Percentiles rank a stretch among this genome's conserved stretches.
phyloP scores from a whole-genome alignment of 2,888 invertebrate genomes.

The Platycheirus albimanus region DNA sequence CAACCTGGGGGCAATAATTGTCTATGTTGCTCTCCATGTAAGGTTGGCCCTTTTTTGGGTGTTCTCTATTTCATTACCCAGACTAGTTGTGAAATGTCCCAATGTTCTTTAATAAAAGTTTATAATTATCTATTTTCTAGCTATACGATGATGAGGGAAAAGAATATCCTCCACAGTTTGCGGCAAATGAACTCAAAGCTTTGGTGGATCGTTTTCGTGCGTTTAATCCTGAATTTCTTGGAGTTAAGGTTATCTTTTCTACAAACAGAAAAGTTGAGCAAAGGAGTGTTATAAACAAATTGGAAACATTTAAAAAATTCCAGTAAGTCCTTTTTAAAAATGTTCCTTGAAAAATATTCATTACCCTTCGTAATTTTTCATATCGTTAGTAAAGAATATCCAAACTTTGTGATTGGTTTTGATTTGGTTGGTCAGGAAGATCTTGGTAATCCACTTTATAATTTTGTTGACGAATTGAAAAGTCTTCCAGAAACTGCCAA shows the following conservation, averaged over 20 bases:
- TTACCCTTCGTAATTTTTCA: not conserved
- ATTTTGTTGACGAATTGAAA: constrained; percentile 77
- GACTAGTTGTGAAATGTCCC: no score
- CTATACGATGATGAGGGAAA: constrained; percentile 85
- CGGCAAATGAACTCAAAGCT: constrained; percentile 81
- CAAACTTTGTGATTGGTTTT: constrained; percentile 86
- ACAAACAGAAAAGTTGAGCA: constrained; percentile 75
- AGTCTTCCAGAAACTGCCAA: constrained; percentile 80
- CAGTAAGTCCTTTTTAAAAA: constrained; percentile 79
- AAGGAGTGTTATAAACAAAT: constrained; percentile 68
- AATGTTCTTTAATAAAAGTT: no score
- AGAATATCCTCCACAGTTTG: constrained; percentile 82
- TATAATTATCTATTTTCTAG: constrained; percentile 73
- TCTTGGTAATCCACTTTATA: constrained; percentile 83
- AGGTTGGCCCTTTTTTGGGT: no score
- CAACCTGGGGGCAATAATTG: no score
- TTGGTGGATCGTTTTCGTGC: constrained; percentile 83
- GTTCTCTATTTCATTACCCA: no score
- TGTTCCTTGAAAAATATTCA: not conserved
- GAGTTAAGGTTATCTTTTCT: constrained; percentile 85
- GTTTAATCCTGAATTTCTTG: constrained; percentile 85
- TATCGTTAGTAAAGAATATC: constrained; percentile 80
- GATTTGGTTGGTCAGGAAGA: constrained; percentile 88
- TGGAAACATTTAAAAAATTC: constrained; percentile 76
- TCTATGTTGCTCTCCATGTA: no score